Conservation (phyloP, 2,113 vertebrate genomes). For the Herpetotheres cachinnans region DNA sequence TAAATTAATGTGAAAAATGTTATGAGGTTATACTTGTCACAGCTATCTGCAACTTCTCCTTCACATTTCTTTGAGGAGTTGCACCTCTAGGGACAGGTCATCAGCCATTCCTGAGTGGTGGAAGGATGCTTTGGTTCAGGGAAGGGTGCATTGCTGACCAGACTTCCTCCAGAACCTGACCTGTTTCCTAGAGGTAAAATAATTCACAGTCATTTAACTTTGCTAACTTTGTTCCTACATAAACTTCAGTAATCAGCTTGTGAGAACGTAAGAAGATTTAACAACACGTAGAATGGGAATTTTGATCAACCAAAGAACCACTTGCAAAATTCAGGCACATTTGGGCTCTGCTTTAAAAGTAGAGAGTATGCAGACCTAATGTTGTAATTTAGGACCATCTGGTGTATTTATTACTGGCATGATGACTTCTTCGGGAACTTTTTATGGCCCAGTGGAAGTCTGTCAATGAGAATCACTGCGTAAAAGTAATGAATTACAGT, state of each 20-base stretch:
- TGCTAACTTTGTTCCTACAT: neutral
- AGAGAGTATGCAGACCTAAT: neutral
- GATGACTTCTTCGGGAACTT: neutral
- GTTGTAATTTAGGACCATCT: neutral
- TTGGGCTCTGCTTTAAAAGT: neutral
- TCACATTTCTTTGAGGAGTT: neutral
- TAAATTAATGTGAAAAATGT: neutral
- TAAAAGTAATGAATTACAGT: neutral
- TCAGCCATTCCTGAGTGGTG: neutral
- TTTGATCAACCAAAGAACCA: neutral
- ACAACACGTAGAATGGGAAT: neutral
- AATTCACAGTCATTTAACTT: neutral
- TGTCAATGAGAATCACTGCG: neutral
- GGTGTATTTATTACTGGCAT: neutral
- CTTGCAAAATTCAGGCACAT: neutral
- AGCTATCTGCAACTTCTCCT: neutral
- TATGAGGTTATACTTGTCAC: neutral
- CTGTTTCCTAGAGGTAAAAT: neutral
- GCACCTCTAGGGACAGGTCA: neutral
- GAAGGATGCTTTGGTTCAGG: neutral
- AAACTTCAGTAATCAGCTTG: neutral
- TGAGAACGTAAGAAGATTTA: neutral
- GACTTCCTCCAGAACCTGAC: neutral
- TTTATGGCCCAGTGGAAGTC: neutral
- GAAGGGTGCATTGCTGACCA: neutral